Base-by-base conservation (phyloP, 23 tunicate genomes). In the Aplidium turbinatum region DNA sequence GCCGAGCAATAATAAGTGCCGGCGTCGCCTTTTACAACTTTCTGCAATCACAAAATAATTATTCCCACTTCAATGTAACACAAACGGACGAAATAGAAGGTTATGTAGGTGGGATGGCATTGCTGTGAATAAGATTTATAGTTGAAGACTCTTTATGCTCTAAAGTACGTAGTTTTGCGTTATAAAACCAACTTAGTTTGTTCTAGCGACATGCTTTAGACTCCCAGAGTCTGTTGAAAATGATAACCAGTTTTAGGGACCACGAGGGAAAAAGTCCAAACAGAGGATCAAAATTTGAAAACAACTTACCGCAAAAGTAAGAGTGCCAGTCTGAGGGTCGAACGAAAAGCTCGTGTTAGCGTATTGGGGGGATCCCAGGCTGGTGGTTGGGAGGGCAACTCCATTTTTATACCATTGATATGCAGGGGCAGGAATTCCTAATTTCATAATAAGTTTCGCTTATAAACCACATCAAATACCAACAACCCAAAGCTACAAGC, bases 371-470 rank as follows among this genome's bases (percentile, higher is more conserved):
- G 46, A 62, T 19, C 29, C 58, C 21, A 29, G 63, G 6, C 81
- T 50, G 38, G 66, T 40, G 0, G 36, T 6, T 27, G 97, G 97
- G 3, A 91, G 74, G 0, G 79, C 57, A 3, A 18, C 35, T 18
- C 77, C 83, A 31, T 91, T 52, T 54, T 91, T 91, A 35, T 19
- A 84, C 97, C 97, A 91, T 11, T 78, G 67, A 57, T 83, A 91
- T 19, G 47, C 38, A 24, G 97, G 92, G 16, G 45, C 33, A 18
- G 97, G 97, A 4, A 73, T 62, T 34, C 85, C 96, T 88, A 72
- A 0, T 5, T 16, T 4, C 5, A n/a, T 54, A 16, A 9, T 20
- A 5, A n/a, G 20, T 11, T 11, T 11, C 6, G 20, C 23, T 11
- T 5, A 16, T 5, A 16, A 5, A 6, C 61, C 23, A 20, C 61